A percentile compares a stretch with the other conserved stretches of the same genome.
Evolutionary conservation across 2,797 vertebrate genomes (phyloP).

Genomic region (Ptychobarbus kaznakovi): DNA sequence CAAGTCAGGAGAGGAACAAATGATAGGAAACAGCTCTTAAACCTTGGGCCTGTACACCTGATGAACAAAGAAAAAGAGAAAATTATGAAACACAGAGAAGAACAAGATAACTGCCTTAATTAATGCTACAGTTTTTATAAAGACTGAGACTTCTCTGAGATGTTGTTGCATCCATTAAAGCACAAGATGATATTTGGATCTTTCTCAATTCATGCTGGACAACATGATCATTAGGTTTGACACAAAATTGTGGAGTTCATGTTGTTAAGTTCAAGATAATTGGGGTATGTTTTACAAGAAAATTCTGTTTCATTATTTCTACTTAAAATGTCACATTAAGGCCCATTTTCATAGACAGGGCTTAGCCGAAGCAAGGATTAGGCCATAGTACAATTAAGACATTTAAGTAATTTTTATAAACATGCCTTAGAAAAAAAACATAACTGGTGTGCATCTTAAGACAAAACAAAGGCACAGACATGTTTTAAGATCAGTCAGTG

Average conservation of each 20-base stretch:
- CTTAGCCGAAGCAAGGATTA: no score
- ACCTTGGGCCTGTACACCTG: conserved; percentile 81
- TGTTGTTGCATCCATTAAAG: not conserved
- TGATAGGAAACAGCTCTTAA: conserved; percentile 77
- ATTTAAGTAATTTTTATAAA: no score
- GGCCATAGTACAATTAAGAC: no score
- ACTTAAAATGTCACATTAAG: no score
- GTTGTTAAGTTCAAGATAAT: not conserved
- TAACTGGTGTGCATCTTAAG: no score
- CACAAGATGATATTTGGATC: not conserved
- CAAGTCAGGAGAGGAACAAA: conserved; percentile 85
- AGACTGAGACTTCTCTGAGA: not conserved
- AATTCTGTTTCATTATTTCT: not conserved
- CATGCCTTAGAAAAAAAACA: no score
- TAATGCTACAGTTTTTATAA: not conserved
- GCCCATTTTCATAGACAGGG: no score
- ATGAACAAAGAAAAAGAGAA: conserved; percentile 26
- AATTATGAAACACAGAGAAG: conserved; percentile 9
- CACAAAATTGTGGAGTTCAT: not conserved
- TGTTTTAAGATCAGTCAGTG: no score
- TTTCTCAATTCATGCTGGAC: not conserved
- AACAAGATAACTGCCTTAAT: no score
- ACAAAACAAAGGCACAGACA: no score
- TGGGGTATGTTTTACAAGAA: not conserved
- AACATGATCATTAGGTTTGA: not conserved